Base-by-base conservation (phyloP, 2,797 vertebrate genomes). In the Parauchenoglanis ngamensis region DNA sequence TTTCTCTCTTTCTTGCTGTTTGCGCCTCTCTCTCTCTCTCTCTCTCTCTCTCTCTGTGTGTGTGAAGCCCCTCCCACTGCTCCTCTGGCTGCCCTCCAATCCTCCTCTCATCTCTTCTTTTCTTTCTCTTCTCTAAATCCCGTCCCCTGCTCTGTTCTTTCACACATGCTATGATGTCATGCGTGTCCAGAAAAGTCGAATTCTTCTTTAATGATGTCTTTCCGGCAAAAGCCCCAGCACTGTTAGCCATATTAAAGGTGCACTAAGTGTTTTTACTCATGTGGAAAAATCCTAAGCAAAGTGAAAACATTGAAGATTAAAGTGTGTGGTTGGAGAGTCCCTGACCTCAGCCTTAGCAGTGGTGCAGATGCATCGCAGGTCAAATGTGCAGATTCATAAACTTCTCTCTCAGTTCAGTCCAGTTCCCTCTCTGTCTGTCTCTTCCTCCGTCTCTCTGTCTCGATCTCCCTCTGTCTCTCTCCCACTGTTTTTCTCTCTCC, bases 121-220 rank as follows among this genome's bases (percentile, higher is more conserved):
- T 31, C 54, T 61, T 73, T 70, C 19, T 61, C 25, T 52, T 73
- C 46, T 46, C 23, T 25, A 1, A 21, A 31, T 7, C 15, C 76
- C 57, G 8, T 25, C 19, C 28, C 73, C 6, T 88, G 25, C 40
- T 61, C 65, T 61, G 44, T 13, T 7, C 63, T 85, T 78, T 81
- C 15, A n/a, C 21, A 23, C 63, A 49, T 49, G 52, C 25, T 8
- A 59, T 79, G 73, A 77, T 79, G 73, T 87, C 75, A 70, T 28
- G n/a, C 19, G 35, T 40, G 63, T 49, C 44, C 61, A 31, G 11
- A 57, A 67, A 56, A 72, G 31, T 19, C 17, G 3, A 44, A 76
- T 87, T 87, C 61, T 44, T 35, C 72, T 46, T 46, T 57, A 77
- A 67, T 87, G 79, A 77, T 68, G 86, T 87, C 28, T 40, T 65